Evolutionary conservation across 2,888 invertebrate species (phyloP).

Genomic region (Serripes groenlandicus): DNA sequence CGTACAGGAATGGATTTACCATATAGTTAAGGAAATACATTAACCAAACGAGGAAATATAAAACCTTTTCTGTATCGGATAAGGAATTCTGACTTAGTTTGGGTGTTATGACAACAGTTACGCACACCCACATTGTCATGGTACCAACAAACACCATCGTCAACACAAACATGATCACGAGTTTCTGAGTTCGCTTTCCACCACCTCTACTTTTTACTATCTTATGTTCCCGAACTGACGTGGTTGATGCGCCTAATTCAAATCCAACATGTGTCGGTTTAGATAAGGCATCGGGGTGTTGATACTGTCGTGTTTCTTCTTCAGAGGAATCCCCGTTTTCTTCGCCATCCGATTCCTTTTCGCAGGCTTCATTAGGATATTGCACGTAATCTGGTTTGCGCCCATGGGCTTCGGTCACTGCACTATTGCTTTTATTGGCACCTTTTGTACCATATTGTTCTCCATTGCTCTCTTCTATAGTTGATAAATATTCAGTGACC

Average conservation of each 20-base stretch:
- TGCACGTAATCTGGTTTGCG: neutral
- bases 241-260: too few species aligned
- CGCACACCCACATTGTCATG: conserved; percentile 1
- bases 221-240: too few species aligned
- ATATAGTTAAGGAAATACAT: conserved; percentile 17
- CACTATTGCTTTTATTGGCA: neutral
- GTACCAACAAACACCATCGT: conserved; percentile 19
- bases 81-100: neutral
- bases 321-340: neutral
- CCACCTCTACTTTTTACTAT: neutral
- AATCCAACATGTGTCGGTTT: too few species aligned
- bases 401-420: neutral
- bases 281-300: neutral
- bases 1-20: conserved; percentile 13
- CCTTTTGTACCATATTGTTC: too few species aligned
- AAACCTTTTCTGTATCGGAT: conserved; percentile 3
- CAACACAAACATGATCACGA: conserved; percentile 17
- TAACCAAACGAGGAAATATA: neutral
- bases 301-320: too few species aligned
- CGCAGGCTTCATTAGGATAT: neutral
- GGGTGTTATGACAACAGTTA: neutral
- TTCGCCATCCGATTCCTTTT: neutral
- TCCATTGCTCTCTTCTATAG: neutral
- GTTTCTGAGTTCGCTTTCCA: conserved; percentile 8
- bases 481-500: neutral